These are phyloP conservation scores for Bilobella aurantiaca DNA, from an alignment of 1,140 invertebrate species.

Conservation along the genomic window DNA sequence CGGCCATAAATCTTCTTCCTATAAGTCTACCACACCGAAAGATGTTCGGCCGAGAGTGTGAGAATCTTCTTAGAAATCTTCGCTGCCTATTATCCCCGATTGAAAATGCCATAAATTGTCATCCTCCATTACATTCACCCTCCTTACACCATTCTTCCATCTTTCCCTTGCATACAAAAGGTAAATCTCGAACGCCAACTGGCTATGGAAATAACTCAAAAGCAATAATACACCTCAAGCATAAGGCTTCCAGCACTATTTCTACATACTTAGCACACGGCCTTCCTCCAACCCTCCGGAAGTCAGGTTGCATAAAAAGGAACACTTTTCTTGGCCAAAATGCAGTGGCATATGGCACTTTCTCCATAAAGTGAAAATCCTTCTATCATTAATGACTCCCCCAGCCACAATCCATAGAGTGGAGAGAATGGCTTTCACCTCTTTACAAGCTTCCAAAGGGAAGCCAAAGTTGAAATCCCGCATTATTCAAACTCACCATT, in stretches of 20 bases:
- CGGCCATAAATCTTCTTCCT: neutral
- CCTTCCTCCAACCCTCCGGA: neutral
- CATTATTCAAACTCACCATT: conserved; percentile 2
- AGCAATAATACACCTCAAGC: conserved; percentile 2
- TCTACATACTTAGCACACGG: neutral
- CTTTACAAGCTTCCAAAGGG: neutral
- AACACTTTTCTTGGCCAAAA: no score
- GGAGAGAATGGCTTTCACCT: conserved; percentile 2
- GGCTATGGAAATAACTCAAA: neutral
- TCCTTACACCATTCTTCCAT: neutral
- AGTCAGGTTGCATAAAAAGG: neutral
- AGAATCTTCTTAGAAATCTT: neutral
- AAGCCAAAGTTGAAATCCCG: neutral
- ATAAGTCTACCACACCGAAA: conserved; percentile 20
- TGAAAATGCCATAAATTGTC: conserved; percentile 26
- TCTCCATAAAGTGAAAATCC: neutral
- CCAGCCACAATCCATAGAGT: conserved; percentile 5
- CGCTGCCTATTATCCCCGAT: conserved; percentile 11
- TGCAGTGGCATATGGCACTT: neutral
- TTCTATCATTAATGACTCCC: conserved; percentile 16
- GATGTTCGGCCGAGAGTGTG: no score
- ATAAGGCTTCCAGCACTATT: neutral
- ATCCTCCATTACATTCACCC: conserved; percentile 14
- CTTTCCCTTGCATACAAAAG: neutral
- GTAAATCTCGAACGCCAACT: no score